A percentile compares a stretch with the other conserved stretches of the same genome.
Conservation (phyloP, 2,888 invertebrate species). For the Malthinus flaveolus region DNA sequence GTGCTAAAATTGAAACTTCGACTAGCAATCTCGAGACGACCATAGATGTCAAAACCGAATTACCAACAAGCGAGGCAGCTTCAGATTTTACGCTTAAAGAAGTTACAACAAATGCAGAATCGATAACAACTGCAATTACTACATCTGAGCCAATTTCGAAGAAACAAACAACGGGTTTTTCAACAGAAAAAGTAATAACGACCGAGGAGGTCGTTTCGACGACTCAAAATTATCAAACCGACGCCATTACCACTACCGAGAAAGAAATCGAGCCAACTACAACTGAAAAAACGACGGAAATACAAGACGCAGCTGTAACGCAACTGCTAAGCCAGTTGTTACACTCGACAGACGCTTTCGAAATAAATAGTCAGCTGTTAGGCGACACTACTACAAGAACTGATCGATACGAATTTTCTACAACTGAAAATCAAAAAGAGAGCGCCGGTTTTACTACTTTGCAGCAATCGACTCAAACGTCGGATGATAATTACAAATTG, state of each 20-base stretch:
- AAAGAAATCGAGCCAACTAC: not conserved
- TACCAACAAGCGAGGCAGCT: not conserved
- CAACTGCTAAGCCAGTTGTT: constrained; percentile 45
- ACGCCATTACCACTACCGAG: not conserved
- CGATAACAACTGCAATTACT: not conserved
- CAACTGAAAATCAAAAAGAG: constrained; percentile 21
- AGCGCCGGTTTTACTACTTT: constrained; percentile 20
- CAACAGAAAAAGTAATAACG: not conserved
- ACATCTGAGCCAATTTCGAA: not conserved
- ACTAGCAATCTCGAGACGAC: not conserved
- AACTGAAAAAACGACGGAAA: constrained; percentile 9
- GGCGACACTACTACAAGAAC: constrained; percentile 5
- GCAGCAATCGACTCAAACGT: constrained; percentile 13
- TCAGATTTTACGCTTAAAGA: not conserved
- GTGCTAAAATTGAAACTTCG: not conserved
- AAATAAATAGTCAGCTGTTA: constrained; percentile 46
- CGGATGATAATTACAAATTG: not conserved
- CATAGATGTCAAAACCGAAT: not conserved
- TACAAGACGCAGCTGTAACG: constrained; percentile 28
- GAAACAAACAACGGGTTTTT: not conserved
- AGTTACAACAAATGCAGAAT: not conserved
- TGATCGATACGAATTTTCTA: constrained; percentile 2
- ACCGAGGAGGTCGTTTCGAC: not conserved
- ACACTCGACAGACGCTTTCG: constrained; percentile 47
- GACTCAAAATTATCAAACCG: constrained; percentile 1